A percentile compares a stretch with the other conserved stretches of the same genome.
These are phyloP conservation scores for Anastrepha ludens DNA, from an alignment of 1,140 invertebrate genomes.

Conservation along the genomic window DNA sequence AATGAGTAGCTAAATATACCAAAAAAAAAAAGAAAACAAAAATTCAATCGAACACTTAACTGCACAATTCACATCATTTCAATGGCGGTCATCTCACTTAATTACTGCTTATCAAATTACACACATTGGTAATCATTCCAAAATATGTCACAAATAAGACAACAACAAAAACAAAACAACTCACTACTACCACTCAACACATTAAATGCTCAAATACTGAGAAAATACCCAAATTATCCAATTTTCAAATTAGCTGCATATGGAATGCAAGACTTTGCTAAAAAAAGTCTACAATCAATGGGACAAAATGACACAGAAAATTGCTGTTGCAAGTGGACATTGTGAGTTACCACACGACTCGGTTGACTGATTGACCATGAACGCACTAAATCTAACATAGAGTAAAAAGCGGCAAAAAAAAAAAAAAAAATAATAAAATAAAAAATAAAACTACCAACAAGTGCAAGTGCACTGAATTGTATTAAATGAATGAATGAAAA, in stretches of 20 bases:
- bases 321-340: background rate
- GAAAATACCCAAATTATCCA: constrained; percentile 20
- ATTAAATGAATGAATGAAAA: constrained; percentile 13
- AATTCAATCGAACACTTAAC: background rate
- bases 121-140: no score
- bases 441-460: background rate
- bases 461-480: background rate
- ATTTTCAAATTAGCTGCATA: constrained; percentile 30
- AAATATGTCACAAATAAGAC: no score
- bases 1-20: constrained; percentile 26
- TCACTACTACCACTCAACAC: background rate
- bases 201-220: background rate
- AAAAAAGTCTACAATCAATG: background rate
- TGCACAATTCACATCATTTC: background rate
- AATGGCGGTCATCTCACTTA: background rate
- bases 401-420: background rate
- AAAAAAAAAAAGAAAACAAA: background rate
- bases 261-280: background rate
- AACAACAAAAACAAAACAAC: background rate
- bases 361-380: background rate
- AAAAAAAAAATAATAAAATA: background rate
- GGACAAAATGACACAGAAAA: background rate
- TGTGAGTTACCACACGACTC: background rate
- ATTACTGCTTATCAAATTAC: no score
- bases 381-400: background rate